phyloP scores from a whole-genome alignment of 1,140 invertebrate genomes.

The Drosophila miranda region DNA sequence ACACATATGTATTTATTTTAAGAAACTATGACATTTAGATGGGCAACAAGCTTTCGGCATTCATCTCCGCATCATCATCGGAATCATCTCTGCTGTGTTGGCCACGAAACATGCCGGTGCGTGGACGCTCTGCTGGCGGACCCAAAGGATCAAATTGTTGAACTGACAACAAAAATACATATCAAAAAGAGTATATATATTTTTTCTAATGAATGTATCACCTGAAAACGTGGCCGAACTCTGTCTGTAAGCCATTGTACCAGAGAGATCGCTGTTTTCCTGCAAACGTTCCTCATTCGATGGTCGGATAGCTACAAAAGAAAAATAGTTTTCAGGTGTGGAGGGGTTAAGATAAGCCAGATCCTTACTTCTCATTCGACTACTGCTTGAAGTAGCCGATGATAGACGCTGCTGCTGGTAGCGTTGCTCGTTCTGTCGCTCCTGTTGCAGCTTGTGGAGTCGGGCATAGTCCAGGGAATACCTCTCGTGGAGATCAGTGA shows the following conservation, averaged over 20 bases:
- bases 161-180: slow-evolving; percentile 7
- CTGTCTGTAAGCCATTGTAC: slow-evolving; percentile 4
- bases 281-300: slow-evolving; percentile 55
- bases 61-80: slow-evolving; percentile 89
- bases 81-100: slow-evolving; percentile 89
- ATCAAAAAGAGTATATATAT: background rate
- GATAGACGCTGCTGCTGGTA: slow-evolving; percentile 86
- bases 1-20: too few species aligned
- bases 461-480: slow-evolving; percentile 92
- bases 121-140: slow-evolving; percentile 88
- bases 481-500: slow-evolving; percentile 86
- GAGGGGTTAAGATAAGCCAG: background rate
- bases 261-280: slow-evolving; percentile 49
- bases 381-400: slow-evolving; percentile 83
- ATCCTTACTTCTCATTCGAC: slow-evolving; percentile 74
- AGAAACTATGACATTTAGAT: slow-evolving; percentile 41
- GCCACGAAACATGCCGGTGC: slow-evolving; percentile 87
- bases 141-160: slow-evolving; percentile 87
- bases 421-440: slow-evolving; percentile 85
- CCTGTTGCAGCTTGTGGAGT: slow-evolving; percentile 85
- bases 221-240: slow-evolving; percentile 2
- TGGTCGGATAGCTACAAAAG: slow-evolving; percentile 25
- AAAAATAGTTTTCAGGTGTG: background rate
- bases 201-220: background rate
- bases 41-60: slow-evolving; percentile 92